Base-by-base conservation (phyloP, 2,797 vertebrate genomes). In the Columba guinea region DNA sequence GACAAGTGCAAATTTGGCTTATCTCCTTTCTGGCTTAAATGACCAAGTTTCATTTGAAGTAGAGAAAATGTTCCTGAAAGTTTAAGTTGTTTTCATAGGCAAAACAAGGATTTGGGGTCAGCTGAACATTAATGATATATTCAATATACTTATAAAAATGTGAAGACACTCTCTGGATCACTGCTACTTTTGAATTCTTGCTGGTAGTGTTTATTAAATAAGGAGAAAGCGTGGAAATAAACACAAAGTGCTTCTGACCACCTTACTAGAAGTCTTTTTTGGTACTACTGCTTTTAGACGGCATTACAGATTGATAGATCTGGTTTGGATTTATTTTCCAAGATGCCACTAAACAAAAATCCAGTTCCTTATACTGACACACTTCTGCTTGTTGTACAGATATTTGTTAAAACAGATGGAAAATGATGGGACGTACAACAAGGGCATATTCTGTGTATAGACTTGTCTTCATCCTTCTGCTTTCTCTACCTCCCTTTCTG, bases 381-480 rank as follows among this genome's bases (percentile, higher is more conserved):
- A 2, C 89, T 84, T 88, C 90, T 94, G 87, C 95, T 89, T 95
- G 95, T 95, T 95, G 94, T 96, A 93, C 95, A 91, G 49, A 83
- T 70, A 3, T 6, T 71, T 85, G 69, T 83, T 83, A 14, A 59
- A 67, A 89, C 59, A 87, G 74, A 81, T 94, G 90, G 93, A 91
- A 95, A 95, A 96, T 46, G 95, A 97, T 96, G 95, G 93, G 95
- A 97, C 91, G 89, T 95, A 94, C 89, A 95, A 96, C 90, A 93
- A 95, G 82, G 81, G 93, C 94, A 93, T 92, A 84, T 73, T 24
- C 27, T 27, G 7, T 78, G 8, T 48, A 5, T 46, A 64, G 52
- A 30, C 87, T 95, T 94, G 55, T 75, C 73, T 88, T 82, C 88
- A 87, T 96, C 46, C 41, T 94, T 90, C 49, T 0, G 1, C 81